Evolutionary conservation across 2,113 vertebrate genomes (phyloP).

Genomic region (Oriolus oriolus): DNA sequence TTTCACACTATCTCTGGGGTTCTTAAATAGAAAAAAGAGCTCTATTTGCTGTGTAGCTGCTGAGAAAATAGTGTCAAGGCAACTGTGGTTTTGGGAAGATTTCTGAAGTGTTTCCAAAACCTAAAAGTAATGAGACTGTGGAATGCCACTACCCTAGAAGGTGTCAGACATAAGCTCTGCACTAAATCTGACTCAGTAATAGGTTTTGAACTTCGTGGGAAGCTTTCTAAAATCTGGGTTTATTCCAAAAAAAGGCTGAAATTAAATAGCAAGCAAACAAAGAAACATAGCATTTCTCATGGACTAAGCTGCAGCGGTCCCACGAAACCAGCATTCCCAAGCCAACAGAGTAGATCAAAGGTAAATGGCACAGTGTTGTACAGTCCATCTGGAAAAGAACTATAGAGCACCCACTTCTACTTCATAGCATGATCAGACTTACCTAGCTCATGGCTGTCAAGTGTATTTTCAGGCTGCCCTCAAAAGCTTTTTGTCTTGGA

Average conservation of each 20-base stretch:
- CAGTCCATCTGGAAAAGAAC: neutral
- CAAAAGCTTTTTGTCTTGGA: neutral
- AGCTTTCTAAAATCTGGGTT: neutral
- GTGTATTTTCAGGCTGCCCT: neutral
- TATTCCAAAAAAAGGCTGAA: neutral
- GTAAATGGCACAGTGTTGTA: neutral
- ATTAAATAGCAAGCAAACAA: neutral
- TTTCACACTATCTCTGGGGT: neutral
- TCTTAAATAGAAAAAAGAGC: conserved; percentile 1
- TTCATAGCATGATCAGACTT: neutral
- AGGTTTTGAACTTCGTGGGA: conserved; percentile 1
- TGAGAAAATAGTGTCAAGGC: neutral
- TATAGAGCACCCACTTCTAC: neutral
- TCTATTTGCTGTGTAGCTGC: neutral
- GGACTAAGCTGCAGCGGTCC: neutral
- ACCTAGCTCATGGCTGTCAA: neutral
- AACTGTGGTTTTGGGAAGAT: neutral
- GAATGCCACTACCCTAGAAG: neutral
- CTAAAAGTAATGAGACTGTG: neutral
- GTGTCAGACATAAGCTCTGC: neutral
- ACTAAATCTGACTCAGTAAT: neutral
- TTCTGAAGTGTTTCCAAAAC: neutral
- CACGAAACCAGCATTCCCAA: neutral
- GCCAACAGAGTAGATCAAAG: neutral
- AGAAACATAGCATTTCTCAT: conserved; percentile 4